Base-by-base conservation (phyloP, 2,888 invertebrate genomes). In the Esperia sulphurella region DNA sequence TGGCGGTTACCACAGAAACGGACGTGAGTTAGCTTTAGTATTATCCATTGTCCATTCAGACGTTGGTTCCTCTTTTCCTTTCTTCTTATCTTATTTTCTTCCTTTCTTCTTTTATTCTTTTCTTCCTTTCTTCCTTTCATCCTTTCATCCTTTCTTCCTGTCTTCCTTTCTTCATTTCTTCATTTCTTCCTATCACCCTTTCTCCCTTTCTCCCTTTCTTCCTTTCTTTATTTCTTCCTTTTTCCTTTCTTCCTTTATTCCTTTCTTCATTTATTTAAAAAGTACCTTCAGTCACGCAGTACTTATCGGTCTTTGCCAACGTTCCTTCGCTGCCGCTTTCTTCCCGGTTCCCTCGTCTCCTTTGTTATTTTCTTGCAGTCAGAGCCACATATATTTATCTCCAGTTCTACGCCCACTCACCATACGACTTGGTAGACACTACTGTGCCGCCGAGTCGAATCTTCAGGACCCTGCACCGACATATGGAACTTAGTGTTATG, bases 401-500 rank as follows among this genome's bases (percentile, higher is more conserved):
- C 8, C 65, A 93, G 93, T 91, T 91, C 62, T 92, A 90, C 68
- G 61, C 91, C 0, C 93, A 93, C 65, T 92, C 93, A 0, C 90
- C 91, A 3, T 89, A 90, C 61, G 93, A 93, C 54, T 73, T 92
- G 1, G 71, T 89, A 14, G 91, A 92, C 54, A 71, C 87, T 0
- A 74, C 77, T 0, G 68, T 75, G 52, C 63, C 51, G 28, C 68
- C 85, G 0, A 69, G 73, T 0, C 59, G 64, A n/a, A 78, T 88
- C 5, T 62, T 51, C 41, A 70, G 79, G 0, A 67, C 76, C 0
- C 52, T 77, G 44, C 90, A 90, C 46, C 63, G 86, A 1, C 77
- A 75, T 40, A 78, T 84, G 28, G 84, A 75, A 35, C 57, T 86
- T 21, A 77, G 66, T 9, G 76, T 83, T 0, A 71, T 84, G 55